A percentile compares a stretch with the other conserved stretches of the same genome.
phyloP scores from a whole-genome alignment of 1,140 invertebrate species.

The Drosophila micromelanica region DNA sequence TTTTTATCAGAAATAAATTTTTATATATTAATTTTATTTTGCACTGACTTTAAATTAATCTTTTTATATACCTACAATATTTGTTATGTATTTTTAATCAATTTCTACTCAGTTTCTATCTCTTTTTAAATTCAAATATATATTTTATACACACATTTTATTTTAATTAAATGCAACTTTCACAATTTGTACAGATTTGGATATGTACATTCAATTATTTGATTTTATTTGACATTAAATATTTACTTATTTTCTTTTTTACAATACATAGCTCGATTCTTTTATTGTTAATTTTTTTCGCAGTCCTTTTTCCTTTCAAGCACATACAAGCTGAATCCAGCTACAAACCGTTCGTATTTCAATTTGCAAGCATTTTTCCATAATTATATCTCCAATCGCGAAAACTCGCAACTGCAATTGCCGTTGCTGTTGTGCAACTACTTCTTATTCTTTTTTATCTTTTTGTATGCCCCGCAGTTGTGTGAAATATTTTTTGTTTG shows the following conservation, averaged over 20 bases:
- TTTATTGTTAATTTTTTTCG: constrained; percentile 10
- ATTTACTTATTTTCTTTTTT: neutral
- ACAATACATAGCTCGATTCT: neutral
- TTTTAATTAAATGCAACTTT: too few relatives aligned
- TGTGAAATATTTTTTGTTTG: constrained; percentile 42
- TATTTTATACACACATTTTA: too few relatives aligned
- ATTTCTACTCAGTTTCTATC: too few relatives aligned
- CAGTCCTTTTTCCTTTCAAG: neutral
- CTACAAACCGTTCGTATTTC: constrained; percentile 37
- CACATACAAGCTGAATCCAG: constrained; percentile 1
- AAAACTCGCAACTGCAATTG: constrained; percentile 12
- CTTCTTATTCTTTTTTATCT: neutral
- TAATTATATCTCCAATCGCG: constrained; percentile 52
- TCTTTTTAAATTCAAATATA: too few relatives aligned
- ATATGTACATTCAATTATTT: constrained; percentile 23
- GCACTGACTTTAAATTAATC: too few relatives aligned
- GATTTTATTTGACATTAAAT: constrained; percentile 3
- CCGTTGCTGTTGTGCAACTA: constrained; percentile 2
- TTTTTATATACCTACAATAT: too few relatives aligned
- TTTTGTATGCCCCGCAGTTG: constrained; percentile 15
- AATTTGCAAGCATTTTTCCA: constrained; percentile 51
- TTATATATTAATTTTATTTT: too few relatives aligned
- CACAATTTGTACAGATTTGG: neutral
- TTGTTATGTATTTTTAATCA: too few relatives aligned
- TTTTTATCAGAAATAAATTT: too few relatives aligned